Conservation (phyloP, 2,113 vertebrate species). For the Pristiophorus japonicus region DNA sequence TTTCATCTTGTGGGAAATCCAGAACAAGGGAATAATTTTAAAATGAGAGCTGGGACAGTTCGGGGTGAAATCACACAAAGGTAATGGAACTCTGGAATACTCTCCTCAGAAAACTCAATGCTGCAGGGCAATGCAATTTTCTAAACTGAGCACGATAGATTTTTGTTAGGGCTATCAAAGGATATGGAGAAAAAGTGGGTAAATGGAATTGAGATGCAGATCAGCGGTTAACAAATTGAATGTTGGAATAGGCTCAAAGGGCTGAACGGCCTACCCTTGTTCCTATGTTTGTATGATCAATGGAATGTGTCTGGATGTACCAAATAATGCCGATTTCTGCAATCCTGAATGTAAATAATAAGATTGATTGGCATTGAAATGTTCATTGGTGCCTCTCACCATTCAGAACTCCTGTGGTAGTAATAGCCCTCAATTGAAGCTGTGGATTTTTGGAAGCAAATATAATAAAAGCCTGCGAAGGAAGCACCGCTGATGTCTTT, state of each 20-base stretch:
- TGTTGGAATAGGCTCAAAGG: not conserved
- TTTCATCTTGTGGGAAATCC: not conserved
- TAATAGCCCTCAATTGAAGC: conserved; percentile 97
- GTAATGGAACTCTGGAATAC: not conserved
- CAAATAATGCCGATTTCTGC: not conserved
- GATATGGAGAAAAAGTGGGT: not conserved
- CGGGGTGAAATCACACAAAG: not conserved
- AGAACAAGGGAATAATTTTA: not conserved
- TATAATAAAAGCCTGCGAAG: conserved; percentile 98
- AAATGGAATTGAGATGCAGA: not conserved
- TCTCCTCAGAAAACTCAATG: not conserved
- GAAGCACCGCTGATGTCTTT: conserved; percentile 98
- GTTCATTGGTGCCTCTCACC: conserved; percentile 59
- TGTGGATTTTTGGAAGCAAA: conserved; percentile 98
- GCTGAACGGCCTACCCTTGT: not conserved
- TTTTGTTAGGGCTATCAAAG: not conserved
- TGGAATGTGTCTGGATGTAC: not conserved
- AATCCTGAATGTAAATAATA: not conserved
- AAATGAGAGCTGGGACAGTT: not conserved
- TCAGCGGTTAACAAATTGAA: not conserved
- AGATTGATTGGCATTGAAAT: not conserved
- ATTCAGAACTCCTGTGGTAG: conserved; percentile 96
- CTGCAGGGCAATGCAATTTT: not conserved
- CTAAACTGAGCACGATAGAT: not conserved
- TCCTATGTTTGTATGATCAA: not conserved